Base-by-base conservation (phyloP, 1,140 invertebrate genomes). In the Pachypeltis micranthus region DNA sequence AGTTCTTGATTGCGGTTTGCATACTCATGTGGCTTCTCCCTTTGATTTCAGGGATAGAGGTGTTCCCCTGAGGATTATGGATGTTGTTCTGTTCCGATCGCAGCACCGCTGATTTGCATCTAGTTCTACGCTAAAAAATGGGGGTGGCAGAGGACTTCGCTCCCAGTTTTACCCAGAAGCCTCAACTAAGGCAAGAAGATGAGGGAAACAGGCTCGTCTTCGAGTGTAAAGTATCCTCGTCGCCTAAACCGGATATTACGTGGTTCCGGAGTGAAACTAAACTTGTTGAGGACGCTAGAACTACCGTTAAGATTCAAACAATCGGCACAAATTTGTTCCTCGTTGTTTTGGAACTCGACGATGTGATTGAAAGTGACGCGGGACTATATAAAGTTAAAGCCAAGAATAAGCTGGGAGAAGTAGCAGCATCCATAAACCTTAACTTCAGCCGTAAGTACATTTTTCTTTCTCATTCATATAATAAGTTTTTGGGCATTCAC, bases 301-400 rank as follows among this genome's bases (percentile, higher is more conserved):
- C 91, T 64, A 85, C 84, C 69, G 90, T 93, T 72, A 91, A 86
- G 66, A 86, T 90, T 72, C 88, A 89, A 73, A 85, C 88, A 69
- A 79, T 91, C 69, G 87, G 83, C 60, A 84, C 85, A 64, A 90
- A 91, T 78, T 90, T 91, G 74, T 95, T 88, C 76, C 79, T 90
- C 70, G 91, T 94, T 70, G 85, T 91, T 67, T 82, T 98, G 70
- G 92, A 96, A 75, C 81, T 98, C 69, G 88, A 94, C 74, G 91
- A 96, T 75, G 94, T 97, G 68, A 86, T 94, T 75, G 93, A 96
- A 82, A 86, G 85, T 24, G 95, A 98, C 76, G 93, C 92, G 65
- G 95, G 95, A 71, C 85, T 95, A 61, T 98, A 98, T 80, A 95
- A 95, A 79, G 93, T 98, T 71, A 93, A 93, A 77, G 95, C 95